Percentiles rank a stretch among this genome's conserved stretches.
Conservation (phyloP, 1,140 invertebrate genomes). For the Rhynchophorus ferrugineus region DNA sequence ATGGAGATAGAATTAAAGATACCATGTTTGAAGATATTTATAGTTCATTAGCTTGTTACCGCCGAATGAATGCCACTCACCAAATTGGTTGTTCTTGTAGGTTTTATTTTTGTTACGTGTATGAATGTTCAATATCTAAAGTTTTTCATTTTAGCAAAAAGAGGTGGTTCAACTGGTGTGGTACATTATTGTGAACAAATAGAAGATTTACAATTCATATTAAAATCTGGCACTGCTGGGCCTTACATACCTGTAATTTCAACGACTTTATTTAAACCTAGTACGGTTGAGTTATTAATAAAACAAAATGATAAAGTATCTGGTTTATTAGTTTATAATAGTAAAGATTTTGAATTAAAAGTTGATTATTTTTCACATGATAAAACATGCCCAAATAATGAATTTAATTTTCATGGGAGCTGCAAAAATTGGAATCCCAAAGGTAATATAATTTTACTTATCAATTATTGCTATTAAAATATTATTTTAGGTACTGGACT, state of each 20-base stretch:
- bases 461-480: not conserved
- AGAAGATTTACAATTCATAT: conserved; percentile 64
- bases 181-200: conserved; percentile 59
- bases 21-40: conserved; percentile 74
- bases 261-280: conserved; percentile 52
- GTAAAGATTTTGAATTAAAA: conserved; percentile 43
- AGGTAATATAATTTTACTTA: conserved; percentile 42
- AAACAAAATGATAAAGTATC: conserved; percentile 45
- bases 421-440: conserved; percentile 68
- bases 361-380: conserved; percentile 58
- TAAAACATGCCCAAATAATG: conserved; percentile 75
- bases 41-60: conserved; percentile 69
- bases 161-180: conserved; percentile 74
- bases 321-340: conserved; percentile 49
- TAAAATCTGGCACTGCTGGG: conserved; percentile 57
- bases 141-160: conserved; percentile 60
- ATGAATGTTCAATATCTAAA: conserved; percentile 28
- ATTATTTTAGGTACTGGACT: conserved; percentile 47
- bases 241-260: conserved; percentile 64
- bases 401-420: conserved; percentile 46
- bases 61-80: conserved; percentile 84
- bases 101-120: conserved; percentile 34
- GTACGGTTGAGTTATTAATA: conserved; percentile 45
- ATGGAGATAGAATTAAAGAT: conserved; percentile 57
- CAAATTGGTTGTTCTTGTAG: conserved; percentile 87